Conservation (phyloP, 2,888 invertebrate genomes). For the Cylloceria caligata region DNA sequence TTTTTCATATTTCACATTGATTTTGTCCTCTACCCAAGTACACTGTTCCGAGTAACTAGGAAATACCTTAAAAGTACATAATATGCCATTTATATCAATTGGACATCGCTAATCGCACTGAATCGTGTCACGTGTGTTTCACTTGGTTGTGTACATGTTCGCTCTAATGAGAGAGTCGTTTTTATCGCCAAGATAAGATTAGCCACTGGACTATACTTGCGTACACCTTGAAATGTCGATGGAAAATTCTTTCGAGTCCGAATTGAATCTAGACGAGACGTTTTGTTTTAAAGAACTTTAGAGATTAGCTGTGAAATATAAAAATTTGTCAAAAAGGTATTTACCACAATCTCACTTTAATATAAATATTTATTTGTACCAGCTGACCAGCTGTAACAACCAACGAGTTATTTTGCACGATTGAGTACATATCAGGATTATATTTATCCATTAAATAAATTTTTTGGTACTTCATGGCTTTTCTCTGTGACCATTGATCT, state of each 20-base stretch:
- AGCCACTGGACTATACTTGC: constrained; percentile 38
- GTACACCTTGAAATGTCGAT: not conserved
- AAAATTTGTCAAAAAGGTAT: not conserved
- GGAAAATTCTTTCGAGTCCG: constrained; percentile 3
- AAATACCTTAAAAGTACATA: not conserved
- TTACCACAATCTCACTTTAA: not conserved
- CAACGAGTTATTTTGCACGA: too few relatives aligned
- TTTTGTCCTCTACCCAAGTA: not conserved
- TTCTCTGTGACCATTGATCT: too few relatives aligned
- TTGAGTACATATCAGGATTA: too few relatives aligned
- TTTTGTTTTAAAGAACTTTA: not conserved
- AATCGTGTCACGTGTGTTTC: constrained; percentile 2
- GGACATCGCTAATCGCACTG: not conserved
- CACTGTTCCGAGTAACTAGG: not conserved
- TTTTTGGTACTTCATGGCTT: too few relatives aligned
- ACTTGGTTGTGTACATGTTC: constrained; percentile 5
- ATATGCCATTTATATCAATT: not conserved
- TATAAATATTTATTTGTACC: too few relatives aligned
- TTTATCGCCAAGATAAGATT: constrained; percentile 65
- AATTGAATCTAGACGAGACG: not conserved
- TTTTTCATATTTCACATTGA: constrained; percentile 18
- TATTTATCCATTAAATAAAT: too few relatives aligned
- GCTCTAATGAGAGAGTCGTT: constrained; percentile 43
- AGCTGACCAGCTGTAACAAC: too few relatives aligned
- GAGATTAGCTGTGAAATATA: not conserved